Conservation (phyloP, 2,113 vertebrate species). For the Brachirus orientalis region DNA sequence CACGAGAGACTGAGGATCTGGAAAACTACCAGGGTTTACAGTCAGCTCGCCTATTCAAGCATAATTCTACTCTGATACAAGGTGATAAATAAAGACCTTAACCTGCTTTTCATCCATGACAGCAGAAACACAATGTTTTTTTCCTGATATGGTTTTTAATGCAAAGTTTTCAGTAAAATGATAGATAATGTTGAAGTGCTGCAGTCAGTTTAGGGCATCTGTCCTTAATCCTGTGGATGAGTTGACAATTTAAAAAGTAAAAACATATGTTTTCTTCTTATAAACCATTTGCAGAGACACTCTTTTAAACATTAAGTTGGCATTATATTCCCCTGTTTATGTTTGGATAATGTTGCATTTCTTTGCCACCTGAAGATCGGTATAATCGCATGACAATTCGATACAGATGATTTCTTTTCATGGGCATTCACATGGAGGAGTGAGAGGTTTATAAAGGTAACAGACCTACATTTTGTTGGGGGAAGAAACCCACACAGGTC, state of each 20-base stretch:
- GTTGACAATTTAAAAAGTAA: too few relatives aligned
- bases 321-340: too few relatives aligned
- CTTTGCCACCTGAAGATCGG: neutral
- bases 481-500: neutral
- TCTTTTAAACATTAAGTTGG: too few relatives aligned
- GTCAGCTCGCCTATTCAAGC: neutral
- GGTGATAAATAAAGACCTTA: conserved; percentile 3
- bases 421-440: neutral
- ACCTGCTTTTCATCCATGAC: neutral
- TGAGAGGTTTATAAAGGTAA: neutral
- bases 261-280: too few relatives aligned
- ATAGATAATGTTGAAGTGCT: neutral
- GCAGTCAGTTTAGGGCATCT: neutral
- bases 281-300: too few relatives aligned
- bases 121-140: neutral
- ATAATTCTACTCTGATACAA: conserved; percentile 15
- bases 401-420: too few relatives aligned
- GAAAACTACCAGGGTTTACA: neutral
- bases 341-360: too few relatives aligned
- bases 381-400: neutral
- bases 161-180: neutral
- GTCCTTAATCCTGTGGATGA: too few relatives aligned
- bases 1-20: conserved; percentile 22
- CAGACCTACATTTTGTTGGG: neutral
- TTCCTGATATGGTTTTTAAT: neutral